A percentile compares a stretch with the other conserved stretches of the same genome.
phyloP scores from a whole-genome alignment of 2,888 invertebrate species.

The Zelleria hepariella region DNA sequence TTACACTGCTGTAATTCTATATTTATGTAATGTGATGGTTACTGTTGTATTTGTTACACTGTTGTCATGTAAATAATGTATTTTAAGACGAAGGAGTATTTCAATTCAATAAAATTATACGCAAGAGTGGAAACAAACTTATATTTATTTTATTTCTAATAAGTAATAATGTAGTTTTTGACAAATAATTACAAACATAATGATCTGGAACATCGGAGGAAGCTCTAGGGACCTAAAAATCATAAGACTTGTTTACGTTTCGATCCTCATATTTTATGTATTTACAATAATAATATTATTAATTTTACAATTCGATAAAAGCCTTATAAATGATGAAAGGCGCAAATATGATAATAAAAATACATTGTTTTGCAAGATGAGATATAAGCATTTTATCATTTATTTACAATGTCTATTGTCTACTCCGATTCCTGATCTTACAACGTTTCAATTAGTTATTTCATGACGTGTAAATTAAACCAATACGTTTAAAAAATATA shows the following conservation, averaged over 20 bases:
- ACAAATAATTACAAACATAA: constrained; percentile 34
- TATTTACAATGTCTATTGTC: too few species aligned
- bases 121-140: constrained; percentile 28
- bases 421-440: too few species aligned
- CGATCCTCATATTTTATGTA: too few species aligned
- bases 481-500: too few species aligned
- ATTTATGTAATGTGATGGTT: neutral
- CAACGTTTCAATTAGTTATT: too few species aligned
- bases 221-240: constrained; percentile 19
- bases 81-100: neutral
- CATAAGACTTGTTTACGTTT: neutral
- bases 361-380: neutral
- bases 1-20: neutral
- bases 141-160: constrained; percentile 29
- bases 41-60: neutral
- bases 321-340: too few species aligned
- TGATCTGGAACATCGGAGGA: constrained; percentile 22
- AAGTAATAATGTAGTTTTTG: neutral
- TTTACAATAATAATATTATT: too few species aligned
- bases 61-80: neutral
- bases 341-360: too few species aligned
- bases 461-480: too few species aligned
- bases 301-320: too few species aligned
- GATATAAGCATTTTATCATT: too few species aligned
- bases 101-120: constrained; percentile 15